Conservation (phyloP, 2,888 invertebrate species). For the Hylaea fasciaria region DNA sequence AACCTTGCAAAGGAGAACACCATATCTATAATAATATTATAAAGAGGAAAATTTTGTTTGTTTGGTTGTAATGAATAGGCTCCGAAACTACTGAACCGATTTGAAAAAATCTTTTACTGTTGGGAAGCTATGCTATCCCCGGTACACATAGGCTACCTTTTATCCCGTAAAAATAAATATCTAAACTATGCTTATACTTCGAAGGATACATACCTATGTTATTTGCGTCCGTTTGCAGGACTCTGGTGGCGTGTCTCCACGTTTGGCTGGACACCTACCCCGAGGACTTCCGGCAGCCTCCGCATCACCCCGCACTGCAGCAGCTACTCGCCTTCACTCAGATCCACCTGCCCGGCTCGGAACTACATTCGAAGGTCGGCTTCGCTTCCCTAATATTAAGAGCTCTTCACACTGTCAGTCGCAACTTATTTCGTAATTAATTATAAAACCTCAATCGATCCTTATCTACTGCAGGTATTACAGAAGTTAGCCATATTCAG, state of each 20-base stretch:
- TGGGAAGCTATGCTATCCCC: no score
- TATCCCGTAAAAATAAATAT: no score
- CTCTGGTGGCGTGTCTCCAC: constrained; percentile 94
- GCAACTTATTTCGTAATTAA: no score
- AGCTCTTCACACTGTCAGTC: no score
- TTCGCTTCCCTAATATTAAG: background rate
- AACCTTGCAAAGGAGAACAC: no score
- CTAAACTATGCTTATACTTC: background rate
- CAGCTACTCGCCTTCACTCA: constrained; percentile 94
- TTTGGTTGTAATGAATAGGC: no score
- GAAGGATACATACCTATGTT: no score
- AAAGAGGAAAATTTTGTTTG: no score
- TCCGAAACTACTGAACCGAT: no score
- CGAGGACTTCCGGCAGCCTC: constrained; percentile 95
- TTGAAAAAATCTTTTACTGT: no score
- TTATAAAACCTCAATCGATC: background rate
- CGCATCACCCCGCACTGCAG: constrained; percentile 91
- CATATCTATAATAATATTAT: no score
- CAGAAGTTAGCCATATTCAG: constrained; percentile 92
- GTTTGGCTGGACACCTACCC: constrained; percentile 99
- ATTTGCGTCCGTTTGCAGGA: constrained; percentile 82
- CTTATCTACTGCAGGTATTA: constrained; percentile 81
- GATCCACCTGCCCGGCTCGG: constrained; percentile 92
- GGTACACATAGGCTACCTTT: no score
- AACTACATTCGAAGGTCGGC: constrained; percentile 89